Percentiles rank a stretch among this genome's conserved stretches.
Conservation (phyloP, 2,888 invertebrate genomes). For the Brenthis ino region DNA sequence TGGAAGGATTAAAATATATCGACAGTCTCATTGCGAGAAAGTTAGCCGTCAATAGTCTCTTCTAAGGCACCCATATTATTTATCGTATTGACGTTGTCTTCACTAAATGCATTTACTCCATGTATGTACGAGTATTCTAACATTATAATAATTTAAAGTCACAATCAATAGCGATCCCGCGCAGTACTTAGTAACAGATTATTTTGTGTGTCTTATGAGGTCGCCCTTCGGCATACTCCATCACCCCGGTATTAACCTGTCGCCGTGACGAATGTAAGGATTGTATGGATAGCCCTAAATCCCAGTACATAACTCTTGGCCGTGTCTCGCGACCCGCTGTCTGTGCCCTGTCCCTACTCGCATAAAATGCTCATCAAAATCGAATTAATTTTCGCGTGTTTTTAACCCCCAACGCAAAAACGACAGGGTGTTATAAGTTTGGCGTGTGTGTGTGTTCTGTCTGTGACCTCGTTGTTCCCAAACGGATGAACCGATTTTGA, state of each 20-base stretch:
- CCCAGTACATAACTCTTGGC: constrained; percentile 26
- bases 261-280: constrained; percentile 33
- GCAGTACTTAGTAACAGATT: constrained; percentile 28
- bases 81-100: no score
- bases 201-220: constrained; percentile 14
- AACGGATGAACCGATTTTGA: no score
- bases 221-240: constrained; percentile 27
- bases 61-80: no score
- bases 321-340: constrained; percentile 4
- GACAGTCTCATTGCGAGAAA: no score
- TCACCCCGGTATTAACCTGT: constrained; percentile 33
- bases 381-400: constrained; percentile 15
- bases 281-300: constrained; percentile 25
- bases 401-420: background rate
- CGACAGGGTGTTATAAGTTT: no score
- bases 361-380: constrained; percentile 5
- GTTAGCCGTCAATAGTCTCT: no score
- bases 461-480: no score
- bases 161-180: constrained; percentile 19
- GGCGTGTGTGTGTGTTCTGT: no score
- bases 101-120: no score
- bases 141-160: background rate
- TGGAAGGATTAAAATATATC: no score
- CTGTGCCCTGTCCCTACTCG: background rate
- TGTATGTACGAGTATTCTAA: no score